Conservation (phyloP, 2,888 invertebrate species). For the Acleris holmiana region DNA sequence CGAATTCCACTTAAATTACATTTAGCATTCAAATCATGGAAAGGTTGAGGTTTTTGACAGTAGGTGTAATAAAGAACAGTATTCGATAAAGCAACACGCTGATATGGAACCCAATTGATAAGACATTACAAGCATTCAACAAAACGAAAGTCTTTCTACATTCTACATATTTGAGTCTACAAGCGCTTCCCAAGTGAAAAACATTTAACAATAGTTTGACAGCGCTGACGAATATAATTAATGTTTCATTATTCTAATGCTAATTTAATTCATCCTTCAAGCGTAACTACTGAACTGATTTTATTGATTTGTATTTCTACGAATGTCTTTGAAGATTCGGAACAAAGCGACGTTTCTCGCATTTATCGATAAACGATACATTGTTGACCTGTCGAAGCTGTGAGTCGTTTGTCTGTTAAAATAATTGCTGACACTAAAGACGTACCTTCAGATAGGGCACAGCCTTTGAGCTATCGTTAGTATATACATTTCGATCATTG, state of each 20-base stretch:
- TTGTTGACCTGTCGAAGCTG: constrained; percentile 2
- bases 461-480: constrained; percentile 47
- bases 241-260: neutral
- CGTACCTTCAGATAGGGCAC: constrained; percentile 48
- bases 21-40: no score
- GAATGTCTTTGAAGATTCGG: constrained; percentile 1
- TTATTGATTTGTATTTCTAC: neutral
- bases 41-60: no score
- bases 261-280: neutral
- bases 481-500: constrained; percentile 61
- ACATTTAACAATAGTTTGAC: no score
- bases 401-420: constrained; percentile 1
- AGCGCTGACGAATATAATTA: no score
- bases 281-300: neutral
- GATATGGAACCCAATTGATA: no score
- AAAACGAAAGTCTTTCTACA: no score
- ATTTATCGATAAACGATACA: constrained; percentile 17
- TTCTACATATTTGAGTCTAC: no score
- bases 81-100: no score
- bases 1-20: no score
- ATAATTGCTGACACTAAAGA: constrained; percentile 44
- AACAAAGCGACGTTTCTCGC: constrained; percentile 6
- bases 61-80: no score
- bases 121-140: no score
- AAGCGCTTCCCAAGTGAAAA: no score